Percentiles rank a stretch among this genome's conserved stretches.
Conservation (phyloP, 2,797 vertebrate genomes). For the Schizopygopsis malacanthus region DNA sequence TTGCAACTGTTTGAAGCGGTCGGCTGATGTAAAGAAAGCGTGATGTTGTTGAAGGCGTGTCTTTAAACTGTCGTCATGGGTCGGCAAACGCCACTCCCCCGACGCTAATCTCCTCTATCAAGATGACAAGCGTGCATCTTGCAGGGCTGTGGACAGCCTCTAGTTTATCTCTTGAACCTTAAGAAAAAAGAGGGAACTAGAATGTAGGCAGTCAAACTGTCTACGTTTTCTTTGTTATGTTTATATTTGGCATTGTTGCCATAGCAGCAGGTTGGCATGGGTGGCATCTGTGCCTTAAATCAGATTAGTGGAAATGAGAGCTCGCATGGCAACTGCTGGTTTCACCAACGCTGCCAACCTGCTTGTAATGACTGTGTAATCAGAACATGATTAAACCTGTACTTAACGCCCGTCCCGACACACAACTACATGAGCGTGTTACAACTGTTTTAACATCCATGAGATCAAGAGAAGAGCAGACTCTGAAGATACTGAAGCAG, state of each 20-base stretch:
- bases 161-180: not conserved
- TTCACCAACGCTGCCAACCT: conserved; percentile 42
- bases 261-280: conserved; percentile 41
- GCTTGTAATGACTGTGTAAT: conserved; percentile 59
- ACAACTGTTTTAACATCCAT: not conserved
- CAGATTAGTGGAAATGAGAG: conserved; percentile 58
- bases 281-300: conserved; percentile 47
- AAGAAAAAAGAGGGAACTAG: not conserved
- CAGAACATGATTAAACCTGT: conserved; percentile 39
- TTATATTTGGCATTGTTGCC: conserved; percentile 47
- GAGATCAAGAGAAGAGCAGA: not conserved
- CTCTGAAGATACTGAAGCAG: not conserved
- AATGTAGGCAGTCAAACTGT: not conserved
- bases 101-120: not conserved
- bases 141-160: no score
- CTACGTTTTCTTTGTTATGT: conserved; percentile 1
- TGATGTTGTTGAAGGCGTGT: not conserved
- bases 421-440: not conserved
- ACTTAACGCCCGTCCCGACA: conserved; percentile 20
- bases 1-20: not conserved
- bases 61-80: not conserved
- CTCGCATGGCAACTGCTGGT: conserved; percentile 38
- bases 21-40: not conserved
- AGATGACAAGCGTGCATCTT: not conserved
- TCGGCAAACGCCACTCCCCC: not conserved